Evolutionary conservation across 2,888 invertebrate species (phyloP), one percentile per base, ranked within the genome.

Genomic region (Halictus ligatus): DNA sequence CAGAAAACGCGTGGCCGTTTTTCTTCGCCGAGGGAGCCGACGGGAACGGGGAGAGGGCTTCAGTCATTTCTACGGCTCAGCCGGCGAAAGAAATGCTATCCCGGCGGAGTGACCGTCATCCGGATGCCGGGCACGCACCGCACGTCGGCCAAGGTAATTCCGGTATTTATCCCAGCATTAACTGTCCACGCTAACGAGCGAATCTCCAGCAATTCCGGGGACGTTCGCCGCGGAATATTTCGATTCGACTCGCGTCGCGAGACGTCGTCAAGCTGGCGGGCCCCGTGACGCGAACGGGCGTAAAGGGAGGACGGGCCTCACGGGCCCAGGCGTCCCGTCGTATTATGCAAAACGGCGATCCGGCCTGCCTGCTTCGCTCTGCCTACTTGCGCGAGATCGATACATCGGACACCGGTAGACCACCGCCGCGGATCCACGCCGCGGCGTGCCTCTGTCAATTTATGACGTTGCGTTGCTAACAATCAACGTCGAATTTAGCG

Each of bases 331-430:
- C 93, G 91, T 91, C 93, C 90, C 92, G 90, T 92, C 93, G 92
- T 92, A 93, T 93, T 93, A 93, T 93, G 93, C 91, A 91, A 92
- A 93, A 90, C 92, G 91, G 81, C 86, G 89, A 89, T 83, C 89
- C 83, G 89, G 89, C 85, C 84, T 83, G 85, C 86, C 88, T 86
- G 84, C 86, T 54, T 54, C 54, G 54, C 54, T 54, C 54, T 54
- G 54, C 88, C 91, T 88, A 91, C 91, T 88, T 90, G 89, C 83
- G 81, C 86, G 81, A 86, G 90, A 90, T 90, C 90, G 90, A 90
- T 90, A 84, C 85, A 90, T 90, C 89, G 85, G 75, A 54, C 54
- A 73, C 83, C 84, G 71, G 80, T 81, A 82, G 90, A 90, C 90
- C 90, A 90, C 90, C 90, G 81, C 74, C 78, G 81, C 80, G 75